Conservation (phyloP, 2,113 vertebrate genomes). For the Loxodonta africana region DNA sequence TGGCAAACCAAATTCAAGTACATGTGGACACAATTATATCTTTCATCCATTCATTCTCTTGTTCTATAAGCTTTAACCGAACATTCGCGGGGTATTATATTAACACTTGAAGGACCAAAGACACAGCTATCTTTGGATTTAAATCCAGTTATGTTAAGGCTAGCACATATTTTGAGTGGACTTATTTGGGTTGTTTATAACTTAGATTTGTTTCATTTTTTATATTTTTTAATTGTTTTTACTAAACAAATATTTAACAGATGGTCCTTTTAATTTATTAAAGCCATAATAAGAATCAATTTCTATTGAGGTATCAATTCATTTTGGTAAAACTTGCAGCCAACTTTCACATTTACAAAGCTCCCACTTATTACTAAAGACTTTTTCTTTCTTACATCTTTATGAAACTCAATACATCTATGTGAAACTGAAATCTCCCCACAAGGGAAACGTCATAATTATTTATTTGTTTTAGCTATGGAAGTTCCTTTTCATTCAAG, state of each 20-base stretch:
- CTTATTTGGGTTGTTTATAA: constrained; percentile 5
- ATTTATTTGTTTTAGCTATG: not conserved
- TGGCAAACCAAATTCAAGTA: not conserved
- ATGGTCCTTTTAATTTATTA: constrained; percentile 34
- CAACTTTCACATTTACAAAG: not conserved
- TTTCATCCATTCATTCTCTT: not conserved
- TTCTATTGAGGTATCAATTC: not conserved
- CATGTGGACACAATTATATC: not conserved
- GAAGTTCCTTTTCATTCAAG: not conserved
- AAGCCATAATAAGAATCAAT: not conserved
- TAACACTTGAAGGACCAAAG: not conserved
- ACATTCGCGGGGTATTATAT: not conserved
- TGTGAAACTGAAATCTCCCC: constrained; percentile 1
- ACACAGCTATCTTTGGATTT: not conserved
- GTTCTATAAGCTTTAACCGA: not conserved
- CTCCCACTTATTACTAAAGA: not conserved
- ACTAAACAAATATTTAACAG: not conserved
- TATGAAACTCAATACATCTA: not conserved
- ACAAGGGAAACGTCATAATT: not conserved
- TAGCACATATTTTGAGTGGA: not conserved
- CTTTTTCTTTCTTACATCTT: constrained; percentile 33
- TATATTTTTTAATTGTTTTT: not conserved
- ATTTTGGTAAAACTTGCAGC: not conserved
- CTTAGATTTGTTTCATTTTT: not conserved
- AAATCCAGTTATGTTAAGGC: not conserved